Evolutionary conservation across 2,888 invertebrate genomes (phyloP), one percentile per base, ranked within the genome.

Genomic region (Drosophila mettleri): DNA sequence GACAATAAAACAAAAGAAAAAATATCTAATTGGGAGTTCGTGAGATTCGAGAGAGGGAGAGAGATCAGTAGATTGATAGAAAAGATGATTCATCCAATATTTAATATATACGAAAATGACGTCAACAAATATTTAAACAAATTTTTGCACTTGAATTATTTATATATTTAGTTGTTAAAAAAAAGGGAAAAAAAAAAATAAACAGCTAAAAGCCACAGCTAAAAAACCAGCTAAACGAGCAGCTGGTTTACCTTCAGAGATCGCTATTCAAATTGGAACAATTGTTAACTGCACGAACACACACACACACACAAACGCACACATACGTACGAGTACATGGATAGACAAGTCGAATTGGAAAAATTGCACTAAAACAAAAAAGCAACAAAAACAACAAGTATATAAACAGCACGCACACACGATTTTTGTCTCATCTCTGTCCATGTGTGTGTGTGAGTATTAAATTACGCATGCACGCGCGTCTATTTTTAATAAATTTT

Each of bases 81-180:
- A 39, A 14, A 18, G 39, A 52, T 73, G 73, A 73, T 57, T 73
- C 73, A 73, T 41, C 3, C 1, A 10, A 14, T 38, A 33, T 49
- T 7, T 7, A 49, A 34, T 34, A 5, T 16, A 27, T 51, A 9
- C 24, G 10, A 27, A 31, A 8, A 62, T 75, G 75, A 78, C 74
- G 75, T 78, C 75, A 75, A 73, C 38, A 33, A n/a, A 10, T 29
- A 55, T 36, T 45, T 63, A 52, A 58, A 31, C 64, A 71, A 54
- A 69, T 62, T 62, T 43, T 69, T 70, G 80, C 80, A 86, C 80
- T 83, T 81, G 84, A 80, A 75, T 60, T 39, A 22, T 20, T 36
- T 29, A 20, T 33, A 9, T 14, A 34, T 48, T 18, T 48, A 0
- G 18, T n/a, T 49, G 12, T 9, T 48, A 14, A 1, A 12, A 36